Base-by-base conservation (phyloP, 2,888 invertebrate genomes). In the Pristionchus exspectatus region DNA sequence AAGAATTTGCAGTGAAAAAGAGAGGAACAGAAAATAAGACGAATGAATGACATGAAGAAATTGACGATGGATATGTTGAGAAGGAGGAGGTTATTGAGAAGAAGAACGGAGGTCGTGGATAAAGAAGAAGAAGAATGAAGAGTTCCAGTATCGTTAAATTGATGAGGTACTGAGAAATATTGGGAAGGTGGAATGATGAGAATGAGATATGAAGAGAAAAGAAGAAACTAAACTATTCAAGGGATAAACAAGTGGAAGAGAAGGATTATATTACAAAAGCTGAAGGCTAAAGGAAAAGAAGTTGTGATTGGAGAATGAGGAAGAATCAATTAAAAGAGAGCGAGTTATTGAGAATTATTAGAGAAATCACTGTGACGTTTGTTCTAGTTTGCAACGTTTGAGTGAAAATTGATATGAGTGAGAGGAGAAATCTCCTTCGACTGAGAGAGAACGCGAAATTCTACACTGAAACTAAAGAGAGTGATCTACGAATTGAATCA, bases 1-100 rank as follows among this genome's bases (percentile, higher is more conserved):
- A 44, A 77, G 44, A 77, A 77, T 21, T 44, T 50, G 44, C 44
- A 77, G 77, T 18, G 77, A 74, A 18, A 50, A 7, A 74, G 74
- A 77, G 44, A 44, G 44, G 77, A 77, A 77, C 38, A 77, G 50
- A 38, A n/a, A 77, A 77, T 18, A 77, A 44, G 77, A 77, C 44
- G 38, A 24, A 77, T 77, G 44, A 21, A 44, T 77, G 77, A 77
- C 77, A n/a, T 21, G 50, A 44, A 74, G 44, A 44, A 77, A 77
- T 77, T 77, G 77, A 77, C 50, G 77, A 50, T 77, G 77, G 77
- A 77, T 44, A 1, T 44, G 77, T 7, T 21, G 50, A 50, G 77
- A 50, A 50, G 44, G 44, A 44, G n/a, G 44, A 4, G 77, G 24
- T 44, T 38, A 44, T 27, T 24, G 77, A 24, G 77, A 44, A 24